phyloP scores from a whole-genome alignment of 2,888 invertebrate species.

The Harpalus rubripes region DNA sequence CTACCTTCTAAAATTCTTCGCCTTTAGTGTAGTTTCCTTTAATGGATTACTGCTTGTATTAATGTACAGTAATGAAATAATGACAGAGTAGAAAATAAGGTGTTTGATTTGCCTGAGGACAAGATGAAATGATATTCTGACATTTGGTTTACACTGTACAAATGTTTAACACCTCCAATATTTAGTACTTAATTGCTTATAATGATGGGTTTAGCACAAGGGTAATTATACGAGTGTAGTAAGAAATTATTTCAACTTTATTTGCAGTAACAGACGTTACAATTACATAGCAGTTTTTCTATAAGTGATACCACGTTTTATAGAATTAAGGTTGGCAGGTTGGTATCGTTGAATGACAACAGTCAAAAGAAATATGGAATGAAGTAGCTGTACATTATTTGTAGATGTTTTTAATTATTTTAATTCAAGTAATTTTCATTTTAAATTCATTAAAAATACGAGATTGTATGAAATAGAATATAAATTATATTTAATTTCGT shows the following conservation, averaged over 20 bases:
- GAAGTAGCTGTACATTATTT: no score
- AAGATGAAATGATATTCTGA: slow-evolving; percentile 44
- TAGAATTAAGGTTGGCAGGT: not conserved
- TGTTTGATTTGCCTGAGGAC: slow-evolving; percentile 33
- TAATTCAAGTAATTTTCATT: no score
- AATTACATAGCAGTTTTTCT: not conserved
- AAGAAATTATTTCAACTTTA: not conserved
- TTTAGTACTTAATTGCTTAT: slow-evolving; percentile 34
- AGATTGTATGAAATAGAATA: no score
- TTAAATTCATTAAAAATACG: no score
- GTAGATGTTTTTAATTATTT: no score
- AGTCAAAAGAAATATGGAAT: no score
- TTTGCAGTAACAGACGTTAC: not conserved
- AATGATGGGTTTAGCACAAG: not conserved
- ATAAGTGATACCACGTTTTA: not conserved
- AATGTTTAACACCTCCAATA: slow-evolving; percentile 13
- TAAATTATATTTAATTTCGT: no score
- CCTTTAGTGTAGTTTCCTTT: slow-evolving; percentile 24
- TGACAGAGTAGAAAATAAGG: slow-evolving; percentile 41
- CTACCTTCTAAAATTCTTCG: not conserved
- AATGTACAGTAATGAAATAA: slow-evolving; percentile 56
- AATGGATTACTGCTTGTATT: slow-evolving; percentile 32
- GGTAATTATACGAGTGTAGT: not conserved
- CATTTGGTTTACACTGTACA: slow-evolving; percentile 46
- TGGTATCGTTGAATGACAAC: no score